phyloP scores from a whole-genome alignment of 2,113 vertebrate genomes.

The Albula glossodonta region DNA sequence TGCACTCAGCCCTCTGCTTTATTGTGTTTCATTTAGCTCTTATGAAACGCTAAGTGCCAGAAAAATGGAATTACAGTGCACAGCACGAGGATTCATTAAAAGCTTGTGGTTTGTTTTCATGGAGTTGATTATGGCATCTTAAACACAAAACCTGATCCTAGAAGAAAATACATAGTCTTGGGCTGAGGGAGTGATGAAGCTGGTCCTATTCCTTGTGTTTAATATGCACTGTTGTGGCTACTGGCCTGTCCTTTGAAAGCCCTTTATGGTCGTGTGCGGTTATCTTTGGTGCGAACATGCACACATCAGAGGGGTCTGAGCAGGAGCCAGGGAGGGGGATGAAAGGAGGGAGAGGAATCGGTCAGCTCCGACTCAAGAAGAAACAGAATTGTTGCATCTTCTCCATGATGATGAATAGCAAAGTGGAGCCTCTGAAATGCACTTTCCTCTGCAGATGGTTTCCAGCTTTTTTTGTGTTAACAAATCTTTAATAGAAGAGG shows the following conservation, averaged over 20 bases:
- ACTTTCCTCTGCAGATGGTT: conserved; percentile 49
- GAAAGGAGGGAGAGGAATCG: neutral
- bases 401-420: conserved; percentile 36
- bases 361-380: neutral
- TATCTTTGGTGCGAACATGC: neutral
- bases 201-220: neutral
- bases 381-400: neutral
- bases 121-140: neutral
- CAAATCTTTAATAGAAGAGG: conserved; percentile 31
- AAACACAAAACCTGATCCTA: neutral
- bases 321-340: conserved; percentile 26
- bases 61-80: neutral
- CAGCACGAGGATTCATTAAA: conserved; percentile 1
- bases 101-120: neutral
- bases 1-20: neutral
- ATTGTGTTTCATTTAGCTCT: neutral
- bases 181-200: conserved; percentile 1
- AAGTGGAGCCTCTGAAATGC: conserved; percentile 41
- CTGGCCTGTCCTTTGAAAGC: neutral
- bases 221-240: neutral
- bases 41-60: conserved; percentile 1
- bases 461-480: conserved; percentile 43
- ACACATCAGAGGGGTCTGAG: conserved; percentile 22
- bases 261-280: conserved; percentile 16
- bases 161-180: neutral